phyloP scores from a whole-genome alignment of 2,888 invertebrate species.

The Heliconius ismenius region DNA sequence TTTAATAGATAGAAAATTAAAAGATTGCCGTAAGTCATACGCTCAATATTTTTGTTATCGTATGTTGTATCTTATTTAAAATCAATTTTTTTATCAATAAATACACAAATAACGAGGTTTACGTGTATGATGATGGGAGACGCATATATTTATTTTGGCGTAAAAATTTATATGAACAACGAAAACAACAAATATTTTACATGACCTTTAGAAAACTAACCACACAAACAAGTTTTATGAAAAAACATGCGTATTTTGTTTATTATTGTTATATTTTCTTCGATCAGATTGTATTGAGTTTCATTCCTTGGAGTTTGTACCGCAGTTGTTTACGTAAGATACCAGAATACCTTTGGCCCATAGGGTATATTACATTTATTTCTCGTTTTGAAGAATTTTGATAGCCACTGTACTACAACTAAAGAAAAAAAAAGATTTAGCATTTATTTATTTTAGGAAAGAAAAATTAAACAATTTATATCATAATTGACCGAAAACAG shows the following conservation, averaged over 20 bases:
- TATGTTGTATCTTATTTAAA: neutral
- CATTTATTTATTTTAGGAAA: neutral
- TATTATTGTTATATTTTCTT: neutral
- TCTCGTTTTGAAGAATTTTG: neutral
- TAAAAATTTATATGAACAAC: too few species aligned
- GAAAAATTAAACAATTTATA: neutral
- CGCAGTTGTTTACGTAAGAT: constrained; percentile 5
- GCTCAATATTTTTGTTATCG: too few species aligned
- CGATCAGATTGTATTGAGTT: neutral
- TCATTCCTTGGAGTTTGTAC: neutral
- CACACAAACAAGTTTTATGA: neutral
- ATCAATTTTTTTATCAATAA: neutral
- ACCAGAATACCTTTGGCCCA: neutral
- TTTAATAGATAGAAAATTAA: too few species aligned
- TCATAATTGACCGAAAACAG: too few species aligned
- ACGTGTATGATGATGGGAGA: too few species aligned
- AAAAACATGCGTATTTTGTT: neutral
- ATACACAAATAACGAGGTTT: neutral
- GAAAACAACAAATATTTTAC: neutral
- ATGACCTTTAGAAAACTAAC: neutral
- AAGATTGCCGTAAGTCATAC: too few species aligned
- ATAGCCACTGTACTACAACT: neutral
- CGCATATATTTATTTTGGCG: too few species aligned
- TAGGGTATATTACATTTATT: neutral
- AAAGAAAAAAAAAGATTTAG: neutral